Evolutionary conservation across 2,888 invertebrate species (phyloP).

Genomic region (Ochropleura plecta): DNA sequence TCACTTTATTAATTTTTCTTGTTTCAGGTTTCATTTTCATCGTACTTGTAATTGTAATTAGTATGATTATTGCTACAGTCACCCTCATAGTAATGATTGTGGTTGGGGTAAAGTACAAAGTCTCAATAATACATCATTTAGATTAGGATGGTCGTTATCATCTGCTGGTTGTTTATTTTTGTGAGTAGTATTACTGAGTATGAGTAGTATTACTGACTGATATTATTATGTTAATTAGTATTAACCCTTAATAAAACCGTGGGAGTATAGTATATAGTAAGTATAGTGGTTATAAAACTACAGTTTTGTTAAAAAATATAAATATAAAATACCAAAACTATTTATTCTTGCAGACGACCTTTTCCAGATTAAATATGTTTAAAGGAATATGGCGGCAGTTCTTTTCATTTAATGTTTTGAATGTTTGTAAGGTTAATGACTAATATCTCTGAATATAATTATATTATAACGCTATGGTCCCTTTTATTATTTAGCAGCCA

Average conservation of each 20-base stretch:
- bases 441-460: background rate
- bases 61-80: slow-evolving; percentile 43
- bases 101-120: slow-evolving; percentile 39
- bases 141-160: slow-evolving; percentile 25
- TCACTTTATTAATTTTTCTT: slow-evolving; percentile 26
- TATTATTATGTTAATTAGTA: background rate
- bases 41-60: slow-evolving; percentile 23
- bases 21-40: slow-evolving; percentile 67
- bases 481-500: background rate
- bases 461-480: background rate
- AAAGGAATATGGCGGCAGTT: background rate
- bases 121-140: slow-evolving; percentile 36
- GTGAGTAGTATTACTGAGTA: background rate
- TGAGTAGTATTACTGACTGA: background rate
- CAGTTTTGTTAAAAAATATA: background rate
- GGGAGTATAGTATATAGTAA: background rate
- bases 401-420: background rate
- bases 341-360: background rate
- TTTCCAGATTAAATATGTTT: background rate
- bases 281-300: background rate
- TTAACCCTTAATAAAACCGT: too few species aligned
- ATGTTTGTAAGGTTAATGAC: background rate
- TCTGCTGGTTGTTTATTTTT: background rate
- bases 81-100: slow-evolving; percentile 30
- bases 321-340: background rate